Percentiles rank a stretch among this genome's conserved stretches.
Conservation (phyloP, 1,140 invertebrate species). For the Drosophila lacertosa region DNA sequence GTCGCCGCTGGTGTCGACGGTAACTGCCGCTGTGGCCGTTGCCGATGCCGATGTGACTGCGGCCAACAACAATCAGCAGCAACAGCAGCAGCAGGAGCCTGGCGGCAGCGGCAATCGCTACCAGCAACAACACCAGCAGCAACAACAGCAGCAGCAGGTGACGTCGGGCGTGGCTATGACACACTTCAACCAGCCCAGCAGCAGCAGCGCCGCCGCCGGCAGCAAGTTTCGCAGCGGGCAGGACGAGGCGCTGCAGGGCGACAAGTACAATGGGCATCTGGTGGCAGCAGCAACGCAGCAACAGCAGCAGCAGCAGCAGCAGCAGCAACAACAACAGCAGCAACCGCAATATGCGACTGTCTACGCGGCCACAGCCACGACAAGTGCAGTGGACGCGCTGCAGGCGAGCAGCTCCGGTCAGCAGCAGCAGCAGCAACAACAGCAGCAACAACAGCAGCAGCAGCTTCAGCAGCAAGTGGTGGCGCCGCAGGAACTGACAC, state of each 20-base stretch:
- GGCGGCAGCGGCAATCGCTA: conserved; percentile 62
- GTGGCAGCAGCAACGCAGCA: conserved; percentile 61
- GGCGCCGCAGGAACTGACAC: conserved; percentile 78
- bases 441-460: conserved; percentile 52
- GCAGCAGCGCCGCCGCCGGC: conserved; percentile 32
- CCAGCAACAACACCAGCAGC: conserved; percentile 67
- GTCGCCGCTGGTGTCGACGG: conserved; percentile 74
- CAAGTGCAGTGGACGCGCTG: conserved; percentile 51
- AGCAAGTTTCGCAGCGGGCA: conserved; percentile 63
- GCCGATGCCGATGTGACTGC: conserved; percentile 58
- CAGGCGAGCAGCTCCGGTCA: conserved; percentile 56
- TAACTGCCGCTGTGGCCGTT: conserved; percentile 65
- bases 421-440: conserved; percentile 50
- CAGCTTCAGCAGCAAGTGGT: conserved; percentile 68
- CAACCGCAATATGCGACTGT: conserved; percentile 74
- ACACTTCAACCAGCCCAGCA: conserved; percentile 72
- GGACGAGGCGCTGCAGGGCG: conserved; percentile 57
- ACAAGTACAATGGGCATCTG: conserved; percentile 82
- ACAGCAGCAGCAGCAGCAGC: conserved; percentile 44
- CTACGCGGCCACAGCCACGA: conserved; percentile 58
- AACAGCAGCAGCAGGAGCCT: conserved; percentile 62
- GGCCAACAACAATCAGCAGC: conserved; percentile 61
- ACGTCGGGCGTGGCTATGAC: conserved; percentile 60
- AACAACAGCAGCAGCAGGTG: conserved; percentile 54
- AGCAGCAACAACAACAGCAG: conserved; percentile 46